These are phyloP conservation scores for Chrysemys picta DNA, from an alignment of 2,113 vertebrate genomes.

Conservation along the genomic window DNA sequence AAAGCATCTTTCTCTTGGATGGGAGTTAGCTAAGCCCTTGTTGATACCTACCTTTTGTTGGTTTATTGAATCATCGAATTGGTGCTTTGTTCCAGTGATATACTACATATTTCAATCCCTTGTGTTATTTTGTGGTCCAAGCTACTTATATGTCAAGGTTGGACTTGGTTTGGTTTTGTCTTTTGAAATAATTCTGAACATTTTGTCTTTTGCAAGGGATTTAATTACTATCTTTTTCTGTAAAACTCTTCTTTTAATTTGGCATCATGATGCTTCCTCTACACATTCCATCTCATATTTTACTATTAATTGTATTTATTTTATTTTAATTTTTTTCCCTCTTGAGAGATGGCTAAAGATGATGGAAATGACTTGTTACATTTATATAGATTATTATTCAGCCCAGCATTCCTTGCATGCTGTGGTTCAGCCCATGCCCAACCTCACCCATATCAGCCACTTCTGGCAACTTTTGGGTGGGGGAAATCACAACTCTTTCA, in stretches of 20 bases:
- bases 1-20: constrained; percentile 47
- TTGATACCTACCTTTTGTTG: constrained; percentile 26
- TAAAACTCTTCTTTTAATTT: not conserved
- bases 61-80: not conserved
- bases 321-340: not conserved
- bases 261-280: not conserved
- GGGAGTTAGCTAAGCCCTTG: not conserved
- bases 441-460: not conserved
- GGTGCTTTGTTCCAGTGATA: constrained; percentile 3
- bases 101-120: constrained; percentile 20
- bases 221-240: not conserved
- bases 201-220: not conserved
- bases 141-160: not conserved
- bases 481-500: not conserved
- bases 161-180: not conserved
- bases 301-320: not conserved
- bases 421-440: not conserved
- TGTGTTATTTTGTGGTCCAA: not conserved
- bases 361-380: not conserved
- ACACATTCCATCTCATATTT: not conserved
- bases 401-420: not conserved
- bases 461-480: not conserved
- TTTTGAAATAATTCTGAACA: constrained; percentile 11
- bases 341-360: not conserved
- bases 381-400: not conserved